Evolutionary conservation across 2,797 vertebrate genomes (phyloP).

Genomic region (Enteromius treurensis): DNA sequence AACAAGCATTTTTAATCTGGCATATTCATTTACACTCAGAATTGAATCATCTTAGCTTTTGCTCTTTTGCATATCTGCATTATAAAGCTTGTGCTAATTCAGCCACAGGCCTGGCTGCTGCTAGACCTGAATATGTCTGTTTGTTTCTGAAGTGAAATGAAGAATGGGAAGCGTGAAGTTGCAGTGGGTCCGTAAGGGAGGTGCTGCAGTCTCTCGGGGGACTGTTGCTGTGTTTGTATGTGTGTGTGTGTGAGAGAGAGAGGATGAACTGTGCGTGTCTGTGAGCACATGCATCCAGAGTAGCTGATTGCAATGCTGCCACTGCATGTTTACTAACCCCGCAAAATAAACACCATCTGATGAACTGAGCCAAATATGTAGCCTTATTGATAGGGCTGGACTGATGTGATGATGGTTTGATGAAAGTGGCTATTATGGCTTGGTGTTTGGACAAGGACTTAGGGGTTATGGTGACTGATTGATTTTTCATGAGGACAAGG

Average conservation of each 20-base stretch:
- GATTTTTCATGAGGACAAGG: slow-evolving; percentile 18
- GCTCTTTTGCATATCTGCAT: not conserved
- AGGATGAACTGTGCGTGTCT: slow-evolving; percentile 1
- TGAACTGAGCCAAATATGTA: slow-evolving; percentile 15
- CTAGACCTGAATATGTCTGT: slow-evolving; percentile 31
- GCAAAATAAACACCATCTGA: slow-evolving; percentile 32
- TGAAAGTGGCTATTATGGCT: slow-evolving; percentile 31
- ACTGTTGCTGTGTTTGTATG: slow-evolving; percentile 30
- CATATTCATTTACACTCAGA: not conserved
- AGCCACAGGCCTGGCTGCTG: not conserved
- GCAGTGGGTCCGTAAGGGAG: slow-evolving; percentile 10
- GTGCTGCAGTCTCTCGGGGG: slow-evolving; percentile 13
- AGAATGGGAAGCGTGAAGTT: slow-evolving; percentile 8
- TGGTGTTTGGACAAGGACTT: slow-evolving; percentile 19
- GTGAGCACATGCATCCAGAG: not conserved
- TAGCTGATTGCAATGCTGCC: not conserved
- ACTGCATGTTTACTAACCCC: slow-evolving; percentile 30
- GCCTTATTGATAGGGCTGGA: slow-evolving; percentile 19
- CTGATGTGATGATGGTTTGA: slow-evolving; percentile 36
- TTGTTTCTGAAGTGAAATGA: slow-evolving; percentile 35
- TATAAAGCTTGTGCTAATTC: not conserved
- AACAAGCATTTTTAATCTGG: not conserved
- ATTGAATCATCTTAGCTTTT: not conserved
- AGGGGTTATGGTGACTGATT: not conserved
- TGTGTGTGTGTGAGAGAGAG: not conserved